Evolutionary conservation across 2,113 vertebrate species (phyloP), one percentile per base, ranked within the genome.

Genomic region (Meles meles): DNA sequence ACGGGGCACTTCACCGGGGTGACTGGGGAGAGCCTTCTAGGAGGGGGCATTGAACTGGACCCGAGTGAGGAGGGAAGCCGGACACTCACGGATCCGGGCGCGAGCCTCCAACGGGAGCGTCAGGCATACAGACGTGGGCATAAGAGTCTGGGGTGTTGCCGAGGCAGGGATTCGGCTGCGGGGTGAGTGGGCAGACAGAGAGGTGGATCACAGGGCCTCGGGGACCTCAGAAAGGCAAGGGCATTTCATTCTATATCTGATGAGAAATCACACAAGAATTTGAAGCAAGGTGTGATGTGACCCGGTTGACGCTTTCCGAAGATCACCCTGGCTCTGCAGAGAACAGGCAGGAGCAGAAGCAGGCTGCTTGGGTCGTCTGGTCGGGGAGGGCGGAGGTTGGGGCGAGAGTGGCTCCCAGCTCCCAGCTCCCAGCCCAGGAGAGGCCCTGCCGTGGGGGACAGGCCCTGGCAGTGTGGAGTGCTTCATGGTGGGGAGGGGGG

Each of bases 361-460:
- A 63, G 47, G 12, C 20, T 5, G 39, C 37, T 12, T 2, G 21
- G 17, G 17, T 37, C 7, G 0, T 39, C 42, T 12, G 17, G 34
- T 52, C 0, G 18, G 83, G 88, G 34, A 49, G 6, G 88, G 34
- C 1, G 4, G 42, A 88, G 55, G 23, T 11, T n/a, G 18, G 52
- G 59, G 27, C n/a, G 13, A 31, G 23, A 76, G 31, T 6, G 14
- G 14, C n/a, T n/a, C n/a, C n/a, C n/a, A n/a, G n/a, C n/a, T n/a
- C n/a, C n/a, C n/a, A n/a, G n/a, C n/a, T n/a, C n/a, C n/a, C 27
- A 23, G 20, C 42, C n/a, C 79, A 10, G 10, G 3, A 13, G 29
- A 84, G 67, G 12, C 3, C 11, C 29, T 21, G 5, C 14, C 2
- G 0, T 8, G 31, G 72, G 67, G 0, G 0, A 39, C 1, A 31